Evolutionary conservation across 2,888 invertebrate genomes (phyloP), one percentile per base, ranked within the genome.

Genomic region (Drosophila nr. perissopoda): DNA sequence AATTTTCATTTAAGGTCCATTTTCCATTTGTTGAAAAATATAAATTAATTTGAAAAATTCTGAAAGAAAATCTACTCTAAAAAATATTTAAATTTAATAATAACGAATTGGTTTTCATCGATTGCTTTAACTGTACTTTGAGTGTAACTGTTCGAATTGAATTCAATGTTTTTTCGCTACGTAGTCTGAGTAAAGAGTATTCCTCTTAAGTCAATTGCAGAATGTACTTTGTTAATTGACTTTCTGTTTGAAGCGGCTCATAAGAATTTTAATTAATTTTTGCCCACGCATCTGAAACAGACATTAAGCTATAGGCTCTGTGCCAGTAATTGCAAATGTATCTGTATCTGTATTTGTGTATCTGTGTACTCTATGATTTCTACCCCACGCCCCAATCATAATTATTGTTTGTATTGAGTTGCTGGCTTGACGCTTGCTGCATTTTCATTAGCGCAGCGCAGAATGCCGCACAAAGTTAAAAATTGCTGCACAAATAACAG

Each of bases 181-280:
- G 18, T 48, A 21, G 21, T 38, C 25, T 13, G 21, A 13, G 21
- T 10, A 29, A 25, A 38, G 16, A 45, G 36, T 51, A 25, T 40
- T 51, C 25, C 4, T 25, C 42, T 33, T 2, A 42, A 62, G 51
- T 70, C 56, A 59, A 33, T 45, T 45, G n/a, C 73, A 65, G 18
- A 64, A 69, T 77, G 25, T 49, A 63, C 63, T 64, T 63, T 57
- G 77, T 51, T 45, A 69, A 66, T 74, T 69, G 40, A 60, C 45
- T 70, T 69, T 49, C 51, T 45, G 31, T 21, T 56, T 16, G 40
- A 21, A n/a, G 40, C 34, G 21, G 67, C 63, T 74, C 65, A 76
- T 71, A 73, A 60, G 80, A 80, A 71, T 78, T 83, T 83, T 83
- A 84, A 83, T 83, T 83, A 83, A 80, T 69, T 71, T 77, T 56